Base-by-base conservation (phyloP, 2,797 vertebrate genomes). In the Euthynnus affinis region DNA sequence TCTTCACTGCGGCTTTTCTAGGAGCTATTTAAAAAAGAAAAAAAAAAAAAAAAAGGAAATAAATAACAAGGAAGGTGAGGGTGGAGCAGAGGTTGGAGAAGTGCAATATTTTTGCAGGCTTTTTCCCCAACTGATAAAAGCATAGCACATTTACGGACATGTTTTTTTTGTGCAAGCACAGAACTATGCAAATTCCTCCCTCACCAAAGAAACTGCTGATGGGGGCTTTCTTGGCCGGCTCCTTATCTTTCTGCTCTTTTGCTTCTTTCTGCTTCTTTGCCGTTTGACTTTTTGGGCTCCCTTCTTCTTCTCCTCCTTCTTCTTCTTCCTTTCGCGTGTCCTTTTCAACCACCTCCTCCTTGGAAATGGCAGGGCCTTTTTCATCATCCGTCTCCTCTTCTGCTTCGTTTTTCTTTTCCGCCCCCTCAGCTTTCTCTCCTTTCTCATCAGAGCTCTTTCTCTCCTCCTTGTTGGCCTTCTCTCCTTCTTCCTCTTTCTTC, bases 121-220 rank as follows among this genome's bases (percentile, higher is more conserved):
- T 57, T 69, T n/a, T n/a, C n/a, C 46, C 44, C 3, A 34, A 74
- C 74, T 74, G 84, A 89, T 82, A 84, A 90, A 89, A 89, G 87
- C 55, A 32, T 3, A 63, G 74, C 58, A 84, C 76, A 87, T 88
- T 88, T 77, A 74, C 18, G n/a, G 74, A 75, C 76, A 68, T 20
- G 14, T 58, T 18, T 80, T 72, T 74, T 88, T 86, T 83, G 70
- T 86, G 89, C 80, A 86, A 88, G 80, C 76, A 69, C 71, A 77
- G 79, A 88, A 34, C 64, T 80, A 91, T 90, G 89, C 87, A 85
- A 88, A 90, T 87, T 76, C n/a, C 29, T 56, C 22, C 22, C 94
- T 95, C 89, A 98, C 97, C 91, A 90, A 97, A 97, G 93, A 97
- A 97, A 90, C 91, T 96, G 93, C 93, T 96, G 89, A 97, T 93